Evolutionary conservation across 2,113 vertebrate species (phyloP), one percentile per base, ranked within the genome.

Genomic region (Chrysemys picta): DNA sequence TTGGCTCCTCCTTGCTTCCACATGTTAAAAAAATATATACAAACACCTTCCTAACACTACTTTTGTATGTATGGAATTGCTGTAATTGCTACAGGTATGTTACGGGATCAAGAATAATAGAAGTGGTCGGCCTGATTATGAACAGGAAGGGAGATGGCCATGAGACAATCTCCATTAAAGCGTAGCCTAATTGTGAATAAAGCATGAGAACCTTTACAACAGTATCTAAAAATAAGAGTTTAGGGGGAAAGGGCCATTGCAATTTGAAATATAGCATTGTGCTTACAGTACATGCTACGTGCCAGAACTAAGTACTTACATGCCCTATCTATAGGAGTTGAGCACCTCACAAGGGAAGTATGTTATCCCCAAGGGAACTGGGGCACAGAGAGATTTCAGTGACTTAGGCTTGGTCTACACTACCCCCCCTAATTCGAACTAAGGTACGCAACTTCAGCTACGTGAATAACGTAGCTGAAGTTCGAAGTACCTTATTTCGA

Each of bases 261-360:
- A 12, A 82, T 80, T 88, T 92, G 82, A 96, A 95, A 89, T 89
- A 72, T 13, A 38, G 14, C 42, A 45, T 65, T 81, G 83, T 35
- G 62, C 25, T 75, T 69, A 83, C 94, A 94, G 87, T 62, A 90
- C 5, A 59, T 59, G 27, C 12, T 90, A 47, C 4, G 12, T 59
- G 12, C 1, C 38, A 45, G 35, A n/a, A 84, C 42, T 0, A 85
- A 89, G 82, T 89, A 89, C 90, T 91, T 93, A 87, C 31, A 50
- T 50, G 92, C 57, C 6, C 9, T 4, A n/a, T 22, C n/a, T 17
- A 16, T 13, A 31, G 27, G 57, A 31, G 10, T 12, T 62, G 29
- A 89, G 85, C 10, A 38, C 21, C 57, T 87, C 42, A 72, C 56
- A 47, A 6, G 35, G 87, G 56, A 84, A 89, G 53, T 31, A 53